phyloP scores from a whole-genome alignment of 2,888 invertebrate species.

The Epinotia brunnichana region DNA sequence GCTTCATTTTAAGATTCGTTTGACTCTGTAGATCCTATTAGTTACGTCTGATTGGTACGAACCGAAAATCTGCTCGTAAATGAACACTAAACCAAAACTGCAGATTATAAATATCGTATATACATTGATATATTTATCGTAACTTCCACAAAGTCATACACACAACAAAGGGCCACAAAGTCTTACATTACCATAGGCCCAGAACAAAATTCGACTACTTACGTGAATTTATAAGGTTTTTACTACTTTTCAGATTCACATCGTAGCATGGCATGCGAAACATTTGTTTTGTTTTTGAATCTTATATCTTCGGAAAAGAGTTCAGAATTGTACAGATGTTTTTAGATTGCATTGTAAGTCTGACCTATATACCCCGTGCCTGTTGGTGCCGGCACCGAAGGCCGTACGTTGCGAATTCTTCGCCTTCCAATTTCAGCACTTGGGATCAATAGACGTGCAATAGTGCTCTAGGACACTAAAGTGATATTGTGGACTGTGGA shows the following conservation, averaged over 20 bases:
- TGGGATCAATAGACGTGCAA: conserved; percentile 67
- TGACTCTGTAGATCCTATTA: too few relatives aligned
- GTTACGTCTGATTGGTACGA: neutral
- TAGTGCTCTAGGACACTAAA: conserved; percentile 44
- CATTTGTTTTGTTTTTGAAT: neutral
- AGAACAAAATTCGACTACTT: neutral
- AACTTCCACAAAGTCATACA: neutral
- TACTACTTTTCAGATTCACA: conserved; percentile 11
- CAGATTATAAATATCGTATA: conserved; percentile 14
- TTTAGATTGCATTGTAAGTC: conserved; percentile 49
- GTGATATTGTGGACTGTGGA: conserved; percentile 30
- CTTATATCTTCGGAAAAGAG: neutral
- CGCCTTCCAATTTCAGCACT: conserved; percentile 47
- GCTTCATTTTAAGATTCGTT: too few relatives aligned
- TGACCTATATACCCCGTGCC: conserved; percentile 70
- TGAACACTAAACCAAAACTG: neutral
- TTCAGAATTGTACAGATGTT: neutral
- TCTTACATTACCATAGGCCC: conserved; percentile 17
- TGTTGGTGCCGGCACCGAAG: conserved; percentile 55
- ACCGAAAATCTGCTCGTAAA: neutral
- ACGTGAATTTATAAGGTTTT: neutral
- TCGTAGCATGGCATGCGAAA: neutral
- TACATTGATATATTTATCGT: neutral
- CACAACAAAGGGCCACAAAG: neutral
- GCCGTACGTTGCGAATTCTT: conserved; percentile 61